These are phyloP conservation scores for Pungitius pungitius DNA, from an alignment of 2,113 vertebrate species.

Conservation along the genomic window DNA sequence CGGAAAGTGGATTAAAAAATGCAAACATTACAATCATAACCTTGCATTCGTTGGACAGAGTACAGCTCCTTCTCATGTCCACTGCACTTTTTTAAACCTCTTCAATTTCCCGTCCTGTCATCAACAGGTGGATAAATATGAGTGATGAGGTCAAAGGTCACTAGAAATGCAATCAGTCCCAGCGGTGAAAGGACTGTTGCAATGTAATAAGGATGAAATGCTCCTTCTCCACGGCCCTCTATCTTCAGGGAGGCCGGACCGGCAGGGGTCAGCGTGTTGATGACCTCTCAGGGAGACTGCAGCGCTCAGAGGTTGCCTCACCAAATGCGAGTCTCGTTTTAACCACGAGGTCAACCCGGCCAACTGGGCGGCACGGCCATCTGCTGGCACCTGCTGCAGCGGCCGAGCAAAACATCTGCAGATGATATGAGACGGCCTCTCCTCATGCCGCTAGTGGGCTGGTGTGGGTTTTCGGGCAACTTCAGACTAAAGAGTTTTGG, in stretches of 20 bases:
- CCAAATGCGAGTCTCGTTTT: constrained; percentile 15
- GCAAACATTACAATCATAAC: neutral
- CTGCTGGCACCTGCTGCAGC: constrained; percentile 63
- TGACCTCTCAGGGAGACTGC: constrained; percentile 14
- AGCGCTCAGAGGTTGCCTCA: constrained; percentile 1
- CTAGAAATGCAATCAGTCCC: constrained; percentile 25
- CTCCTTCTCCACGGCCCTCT: constrained; percentile 4
- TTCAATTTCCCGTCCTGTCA: neutral
- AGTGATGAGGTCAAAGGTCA: constrained; percentile 29
- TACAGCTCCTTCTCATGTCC: neutral
- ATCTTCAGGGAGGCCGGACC: neutral
- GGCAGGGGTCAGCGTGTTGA: neutral
- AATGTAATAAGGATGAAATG: constrained; percentile 29
- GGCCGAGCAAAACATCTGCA: constrained; percentile 66
- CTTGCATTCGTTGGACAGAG: neutral
- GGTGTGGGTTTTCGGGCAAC: constrained; percentile 1
- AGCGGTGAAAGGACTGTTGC: neutral
- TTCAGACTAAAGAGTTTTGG: neutral
- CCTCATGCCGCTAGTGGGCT: constrained; percentile 15
- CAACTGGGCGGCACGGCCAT: constrained; percentile 32
- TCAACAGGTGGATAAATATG: constrained; percentile 18
- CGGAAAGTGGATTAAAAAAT: neutral
- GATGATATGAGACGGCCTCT: constrained; percentile 44
- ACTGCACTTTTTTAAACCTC: neutral
- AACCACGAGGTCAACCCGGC: constrained; percentile 34